Evolutionary conservation across 1,140 invertebrate species (phyloP), one percentile per base, ranked within the genome.

Genomic region (Drosophila melanica): DNA sequence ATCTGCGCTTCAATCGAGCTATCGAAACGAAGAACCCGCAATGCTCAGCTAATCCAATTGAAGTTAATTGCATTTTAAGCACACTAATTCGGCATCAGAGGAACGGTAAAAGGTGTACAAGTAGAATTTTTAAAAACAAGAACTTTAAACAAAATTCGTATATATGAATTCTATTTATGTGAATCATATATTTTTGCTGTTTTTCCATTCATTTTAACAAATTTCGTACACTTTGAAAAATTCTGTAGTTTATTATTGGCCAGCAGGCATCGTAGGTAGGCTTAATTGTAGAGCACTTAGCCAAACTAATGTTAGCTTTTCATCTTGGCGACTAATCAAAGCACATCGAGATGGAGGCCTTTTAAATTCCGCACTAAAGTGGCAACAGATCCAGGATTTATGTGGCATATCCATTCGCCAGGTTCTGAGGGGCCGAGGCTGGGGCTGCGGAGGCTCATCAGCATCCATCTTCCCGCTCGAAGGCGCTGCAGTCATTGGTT

Each of bases 401-500:
- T 85, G 79, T 87, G 16, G 30, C 27, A 59, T 39, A 45, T 54
- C 12, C 65, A 60, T 59, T 51, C 12, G 33, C 20, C 62, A 30
- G 20, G 44, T 53, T 48, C 35, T 18, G 47, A 11, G 33, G 33
- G 54, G 39, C 41, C 18, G 33, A 30, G 39, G 55, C 74, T 42
- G 60, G 51, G 82, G 62, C 82, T 87, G 55, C 74, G 45, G 60
- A 54, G 82, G 62, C 82, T 87, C 84, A 87, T 87, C 82, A 87
- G 79, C 84, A 87, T 87, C 72, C 79, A 87, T 87, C 82, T 86
- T 86, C 66, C 71, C 75, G 73, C 79, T 79, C 79, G 39, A 75
- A 89, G 84, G 76, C 72, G 81, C 69, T 75, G 78, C 75, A 72
- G 65, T 75, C 78, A 68, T 75, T 79, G 77, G 64, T 35, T 64